phyloP scores from a whole-genome alignment of 2,113 vertebrate species.

The Trichomycterus rosablanca region DNA sequence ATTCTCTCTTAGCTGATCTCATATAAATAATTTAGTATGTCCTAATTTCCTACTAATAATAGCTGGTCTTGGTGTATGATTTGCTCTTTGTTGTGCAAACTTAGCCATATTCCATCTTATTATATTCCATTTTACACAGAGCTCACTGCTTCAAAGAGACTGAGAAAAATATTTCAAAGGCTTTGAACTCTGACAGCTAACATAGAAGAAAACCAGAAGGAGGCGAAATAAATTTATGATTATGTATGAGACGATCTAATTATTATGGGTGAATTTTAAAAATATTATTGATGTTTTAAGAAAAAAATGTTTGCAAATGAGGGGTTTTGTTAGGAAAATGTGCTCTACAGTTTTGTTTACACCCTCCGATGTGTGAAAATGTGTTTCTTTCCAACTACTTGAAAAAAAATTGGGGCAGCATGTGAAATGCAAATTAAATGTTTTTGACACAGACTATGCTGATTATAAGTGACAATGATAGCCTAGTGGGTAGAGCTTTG shows the following conservation, averaged over 20 bases:
- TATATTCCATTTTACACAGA: slow-evolving; percentile 36
- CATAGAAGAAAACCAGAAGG: slow-evolving; percentile 15
- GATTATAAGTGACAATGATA: no score
- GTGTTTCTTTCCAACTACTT: not conserved
- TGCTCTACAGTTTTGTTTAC: not conserved
- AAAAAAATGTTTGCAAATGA: slow-evolving; percentile 17
- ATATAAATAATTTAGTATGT: slow-evolving; percentile 3
- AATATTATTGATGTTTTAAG: slow-evolving; percentile 21
- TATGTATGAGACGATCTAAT: slow-evolving; percentile 36
- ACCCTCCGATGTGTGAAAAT: not conserved
- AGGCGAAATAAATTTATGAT: slow-evolving; percentile 17
- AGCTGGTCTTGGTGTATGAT: slow-evolving; percentile 9
- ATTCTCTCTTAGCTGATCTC: not conserved
- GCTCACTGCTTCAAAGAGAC: slow-evolving; percentile 44
- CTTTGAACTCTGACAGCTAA: slow-evolving; percentile 46
- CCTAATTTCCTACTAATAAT: slow-evolving; percentile 12
- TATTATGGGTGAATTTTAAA: slow-evolving; percentile 24
- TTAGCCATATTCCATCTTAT: slow-evolving; percentile 25
- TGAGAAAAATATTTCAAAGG: slow-evolving; percentile 33
- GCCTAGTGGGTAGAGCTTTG: no score
- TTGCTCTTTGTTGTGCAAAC: slow-evolving; percentile 27
- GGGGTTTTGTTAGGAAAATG: slow-evolving; percentile 22
- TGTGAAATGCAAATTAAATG: no score
- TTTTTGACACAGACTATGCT: no score
- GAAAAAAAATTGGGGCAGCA: no score